These are phyloP conservation scores for Hirtodrosophila trivittata DNA, from an alignment of 2,888 invertebrate species.

Conservation along the genomic window DNA sequence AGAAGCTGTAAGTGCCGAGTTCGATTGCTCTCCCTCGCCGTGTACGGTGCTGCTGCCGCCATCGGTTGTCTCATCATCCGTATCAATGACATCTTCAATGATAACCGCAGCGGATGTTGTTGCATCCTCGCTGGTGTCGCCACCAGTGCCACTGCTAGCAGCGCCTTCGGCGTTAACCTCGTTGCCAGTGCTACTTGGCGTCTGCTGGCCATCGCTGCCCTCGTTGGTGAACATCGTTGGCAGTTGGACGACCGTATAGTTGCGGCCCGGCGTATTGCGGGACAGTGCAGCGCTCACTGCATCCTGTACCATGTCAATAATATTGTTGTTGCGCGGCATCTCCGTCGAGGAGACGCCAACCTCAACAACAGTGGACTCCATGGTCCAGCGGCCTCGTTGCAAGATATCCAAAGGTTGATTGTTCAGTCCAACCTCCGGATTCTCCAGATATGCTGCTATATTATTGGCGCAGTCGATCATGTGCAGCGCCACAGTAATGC, in stretches of 20 bases:
- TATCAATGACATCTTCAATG: constrained; percentile 74
- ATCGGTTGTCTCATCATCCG: constrained; percentile 67
- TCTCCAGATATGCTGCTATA: constrained; percentile 83
- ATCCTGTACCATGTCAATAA: constrained; percentile 83
- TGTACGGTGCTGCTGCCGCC: too few species aligned
- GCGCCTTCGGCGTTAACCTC: constrained; percentile 21
- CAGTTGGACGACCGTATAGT: constrained; percentile 82
- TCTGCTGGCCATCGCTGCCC: constrained; percentile 50
- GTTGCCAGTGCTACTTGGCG: constrained; percentile 1
- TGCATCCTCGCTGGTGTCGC: constrained; percentile 51
- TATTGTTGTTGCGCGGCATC: constrained; percentile 82
- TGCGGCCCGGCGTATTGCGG: constrained; percentile 81
- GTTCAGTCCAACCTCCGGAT: constrained; percentile 83
- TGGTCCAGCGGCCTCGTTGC: constrained; percentile 84
- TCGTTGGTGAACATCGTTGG: constrained; percentile 81
- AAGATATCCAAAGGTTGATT: constrained; percentile 83
- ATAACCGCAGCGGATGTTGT: constrained; percentile 65
- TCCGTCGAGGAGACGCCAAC: constrained; percentile 83
- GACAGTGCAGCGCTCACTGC: constrained; percentile 83
- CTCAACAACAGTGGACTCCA: constrained; percentile 84
- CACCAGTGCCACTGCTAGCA: constrained; percentile 19
- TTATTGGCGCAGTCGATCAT: constrained; percentile 84
- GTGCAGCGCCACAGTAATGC: constrained; percentile 84
- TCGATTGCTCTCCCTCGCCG: too few species aligned
- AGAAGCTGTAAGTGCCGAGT: constrained; percentile 8